Percentiles rank a stretch among this genome's conserved stretches.
phyloP scores from a whole-genome alignment of 2,888 invertebrate species.

The Hylaea fasciaria region DNA sequence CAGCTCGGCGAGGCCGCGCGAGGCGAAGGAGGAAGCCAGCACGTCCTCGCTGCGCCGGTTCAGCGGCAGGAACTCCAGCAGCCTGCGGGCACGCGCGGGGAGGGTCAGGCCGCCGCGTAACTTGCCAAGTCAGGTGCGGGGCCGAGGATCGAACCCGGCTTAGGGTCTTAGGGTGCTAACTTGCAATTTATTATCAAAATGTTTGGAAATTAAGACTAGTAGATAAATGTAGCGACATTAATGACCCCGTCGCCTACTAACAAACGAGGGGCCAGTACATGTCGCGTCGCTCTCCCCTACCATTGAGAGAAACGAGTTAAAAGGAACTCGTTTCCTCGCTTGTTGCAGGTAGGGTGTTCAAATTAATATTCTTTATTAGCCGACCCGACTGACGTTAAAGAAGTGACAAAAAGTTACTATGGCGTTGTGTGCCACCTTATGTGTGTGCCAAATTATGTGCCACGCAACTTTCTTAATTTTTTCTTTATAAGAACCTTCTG shows the following conservation, averaged over 20 bases:
- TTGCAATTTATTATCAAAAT: no score
- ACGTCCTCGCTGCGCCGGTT: conserved; percentile 97
- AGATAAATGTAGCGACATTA: conserved; percentile 64
- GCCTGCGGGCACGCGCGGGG: conserved; percentile 72
- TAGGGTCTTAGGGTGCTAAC: no score
- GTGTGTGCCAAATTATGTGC: no score
- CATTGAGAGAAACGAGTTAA: conserved; percentile 28
- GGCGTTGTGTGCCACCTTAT: no score
- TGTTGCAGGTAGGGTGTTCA: conserved; percentile 21
- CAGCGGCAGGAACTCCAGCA: conserved; percentile 97
- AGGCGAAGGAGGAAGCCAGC: conserved; percentile 91
- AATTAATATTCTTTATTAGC: neutral
- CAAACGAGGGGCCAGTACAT: conserved; percentile 74
- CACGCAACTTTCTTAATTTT: no score
- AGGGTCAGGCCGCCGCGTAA: no score
- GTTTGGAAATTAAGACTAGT: no score
- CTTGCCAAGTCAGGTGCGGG: no score
- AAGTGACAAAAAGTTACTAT: no score
- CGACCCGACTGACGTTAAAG: neutral
- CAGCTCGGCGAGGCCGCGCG: conserved; percentile 92
- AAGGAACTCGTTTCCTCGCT: conserved; percentile 32
- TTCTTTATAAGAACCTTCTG: no score
- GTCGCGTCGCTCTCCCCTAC: conserved; percentile 58
- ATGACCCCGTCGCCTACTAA: conserved; percentile 65
- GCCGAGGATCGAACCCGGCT: no score